Evolutionary conservation across 2,113 vertebrate genomes (phyloP).

Genomic region (Drymodes brunneopygia): DNA sequence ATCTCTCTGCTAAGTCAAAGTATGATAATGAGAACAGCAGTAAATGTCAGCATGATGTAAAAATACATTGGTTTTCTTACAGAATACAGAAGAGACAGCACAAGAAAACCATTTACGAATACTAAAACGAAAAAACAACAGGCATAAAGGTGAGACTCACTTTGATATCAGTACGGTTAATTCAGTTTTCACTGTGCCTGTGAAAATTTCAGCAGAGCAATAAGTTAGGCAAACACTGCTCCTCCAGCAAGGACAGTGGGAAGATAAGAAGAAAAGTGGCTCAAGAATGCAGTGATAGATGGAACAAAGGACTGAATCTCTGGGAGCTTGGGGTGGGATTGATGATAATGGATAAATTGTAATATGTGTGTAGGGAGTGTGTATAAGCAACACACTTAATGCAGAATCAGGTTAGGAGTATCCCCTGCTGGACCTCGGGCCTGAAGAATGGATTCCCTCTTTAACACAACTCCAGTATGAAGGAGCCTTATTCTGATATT

Average conservation of each 20-base stretch:
- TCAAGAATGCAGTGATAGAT: background rate
- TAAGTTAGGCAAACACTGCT: background rate
- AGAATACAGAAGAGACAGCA: slow-evolving; percentile 27
- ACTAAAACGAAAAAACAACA: slow-evolving; percentile 24
- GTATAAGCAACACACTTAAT: background rate
- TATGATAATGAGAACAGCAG: background rate
- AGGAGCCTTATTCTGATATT: background rate
- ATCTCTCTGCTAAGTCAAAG: background rate
- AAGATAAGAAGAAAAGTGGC: background rate
- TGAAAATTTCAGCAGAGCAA: background rate
- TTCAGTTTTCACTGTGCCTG: background rate
- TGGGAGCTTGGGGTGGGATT: background rate
- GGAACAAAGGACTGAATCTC: background rate
- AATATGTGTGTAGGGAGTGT: background rate
- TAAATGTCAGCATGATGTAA: background rate
- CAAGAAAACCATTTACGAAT: slow-evolving; percentile 8
- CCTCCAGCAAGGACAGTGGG: background rate
- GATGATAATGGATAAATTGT: background rate
- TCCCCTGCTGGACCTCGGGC: background rate
- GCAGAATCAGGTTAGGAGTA: background rate
- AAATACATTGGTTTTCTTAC: background rate
- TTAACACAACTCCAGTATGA: background rate
- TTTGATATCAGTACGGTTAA: background rate
- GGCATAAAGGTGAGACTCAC: slow-evolving; percentile 38
- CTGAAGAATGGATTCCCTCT: background rate